Base-by-base conservation (phyloP, 1,140 invertebrate species). In the Habropoda laboriosa region DNA sequence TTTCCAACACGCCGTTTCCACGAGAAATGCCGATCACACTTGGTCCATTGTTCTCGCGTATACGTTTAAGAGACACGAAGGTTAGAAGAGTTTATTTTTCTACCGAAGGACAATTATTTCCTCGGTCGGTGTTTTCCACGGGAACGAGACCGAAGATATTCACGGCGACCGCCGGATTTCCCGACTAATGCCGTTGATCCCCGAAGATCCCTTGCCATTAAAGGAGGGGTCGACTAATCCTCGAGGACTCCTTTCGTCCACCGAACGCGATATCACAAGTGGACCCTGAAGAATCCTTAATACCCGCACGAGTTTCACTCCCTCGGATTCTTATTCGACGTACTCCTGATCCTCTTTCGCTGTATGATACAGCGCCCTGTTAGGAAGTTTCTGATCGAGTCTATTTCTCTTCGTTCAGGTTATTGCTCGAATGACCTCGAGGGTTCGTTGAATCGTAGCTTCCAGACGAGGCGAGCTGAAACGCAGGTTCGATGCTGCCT, bases 151-250 rank as follows among this genome's bases (percentile, higher is more conserved):
- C 73, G 18, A 16, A 68, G 53, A 27, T 68, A 40, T 49, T 38
- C 12, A 10, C 1, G 16, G 5, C 38, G 13, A 12, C 10, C 51
- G 6, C 24, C 10, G 32, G 64, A 57, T 67, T 32, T 21, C 18
- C 7, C 42, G 8, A 32, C 38, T 45, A 57, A 66, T 35, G n/a
- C 24, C 10, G 32, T 0, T 32, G 75, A 77, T 77, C 66, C 67
- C 16, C 12, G 13, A 30, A 51, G 42, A 71, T 38, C 55, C 66
- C 24, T 30, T 12, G 35, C 35, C 66, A 40, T 51, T 70, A 51
- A 71, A 71, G 53, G 5, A 47, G 35, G n/a, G 75, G 24, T 49
- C 16, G 64, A 24, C 42, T 78, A 71, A 78, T 78, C 75, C 51
- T 38, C 5, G 7, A n/a, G 8, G 53, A 49, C 1, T 35, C 66